phyloP scores from a whole-genome alignment of 2,113 vertebrate genomes.

The Macrotis lagotis region DNA sequence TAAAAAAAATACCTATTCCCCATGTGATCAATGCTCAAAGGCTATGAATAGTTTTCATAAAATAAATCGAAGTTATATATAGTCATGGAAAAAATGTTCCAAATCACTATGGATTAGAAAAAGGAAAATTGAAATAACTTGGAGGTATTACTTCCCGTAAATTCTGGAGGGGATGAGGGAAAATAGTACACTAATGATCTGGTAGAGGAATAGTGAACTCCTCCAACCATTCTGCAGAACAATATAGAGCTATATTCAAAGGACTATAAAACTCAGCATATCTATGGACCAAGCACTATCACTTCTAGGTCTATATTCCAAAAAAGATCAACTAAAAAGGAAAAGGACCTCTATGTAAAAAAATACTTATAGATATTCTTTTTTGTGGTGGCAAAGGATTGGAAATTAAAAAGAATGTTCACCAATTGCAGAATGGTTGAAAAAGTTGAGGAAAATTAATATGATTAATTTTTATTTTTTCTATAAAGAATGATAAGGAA shows the following conservation, averaged over 20 bases:
- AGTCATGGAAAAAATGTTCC: not conserved
- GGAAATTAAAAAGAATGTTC: not conserved
- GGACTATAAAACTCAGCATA: not conserved
- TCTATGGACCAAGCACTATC: not conserved
- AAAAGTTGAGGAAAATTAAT: not conserved
- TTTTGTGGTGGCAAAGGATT: not conserved
- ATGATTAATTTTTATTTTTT: not conserved
- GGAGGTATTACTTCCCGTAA: not conserved
- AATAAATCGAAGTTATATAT: not conserved
- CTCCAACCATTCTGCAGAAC: not conserved
- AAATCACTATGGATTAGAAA: not conserved
- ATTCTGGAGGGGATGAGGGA: not conserved
- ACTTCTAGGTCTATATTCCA: not conserved
- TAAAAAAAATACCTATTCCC: not conserved
- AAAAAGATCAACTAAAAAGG: not conserved
- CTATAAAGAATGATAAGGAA: not conserved
- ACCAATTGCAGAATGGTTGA: not conserved
- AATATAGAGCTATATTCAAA: not conserved
- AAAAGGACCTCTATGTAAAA: not conserved
- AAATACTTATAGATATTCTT: not conserved
- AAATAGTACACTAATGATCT: not conserved
- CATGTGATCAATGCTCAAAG: not conserved
- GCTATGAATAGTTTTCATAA: not conserved
- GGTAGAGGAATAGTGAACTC: not conserved
- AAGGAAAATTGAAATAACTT: not conserved